Conservation (phyloP, 1,140 invertebrate species). For the Drosophila sulfurigaster region DNA sequence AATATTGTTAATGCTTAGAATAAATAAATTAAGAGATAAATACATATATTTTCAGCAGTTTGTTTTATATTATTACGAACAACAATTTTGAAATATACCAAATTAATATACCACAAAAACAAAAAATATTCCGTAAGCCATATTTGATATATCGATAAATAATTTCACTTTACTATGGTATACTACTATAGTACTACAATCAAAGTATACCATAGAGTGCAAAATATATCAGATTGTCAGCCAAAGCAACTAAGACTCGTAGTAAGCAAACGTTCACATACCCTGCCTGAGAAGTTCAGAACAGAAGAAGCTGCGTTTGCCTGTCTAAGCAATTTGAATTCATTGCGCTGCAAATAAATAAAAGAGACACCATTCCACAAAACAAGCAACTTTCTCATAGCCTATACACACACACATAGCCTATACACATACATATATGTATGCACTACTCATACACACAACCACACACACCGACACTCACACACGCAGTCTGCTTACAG, state of each 20-base stretch:
- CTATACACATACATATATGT: constrained; percentile 13
- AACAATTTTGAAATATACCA: no score
- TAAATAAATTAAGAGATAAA: no score
- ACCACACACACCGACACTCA: neutral
- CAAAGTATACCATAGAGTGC: no score
- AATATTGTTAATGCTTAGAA: no score
- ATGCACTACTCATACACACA: neutral
- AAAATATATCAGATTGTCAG: no score
- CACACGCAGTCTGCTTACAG: neutral
- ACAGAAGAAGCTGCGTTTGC: constrained; percentile 25
- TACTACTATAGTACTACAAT: no score
- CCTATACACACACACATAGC: constrained; percentile 14
- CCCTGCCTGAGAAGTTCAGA: neutral
- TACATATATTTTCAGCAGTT: no score
- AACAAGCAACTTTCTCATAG: neutral
- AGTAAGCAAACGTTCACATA: neutral
- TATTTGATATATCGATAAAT: no score
- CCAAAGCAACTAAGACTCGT: neutral
- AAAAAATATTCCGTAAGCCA: no score
- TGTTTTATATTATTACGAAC: no score
- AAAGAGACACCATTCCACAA: constrained; percentile 37
- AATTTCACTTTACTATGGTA: no score
- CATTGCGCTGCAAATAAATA: constrained; percentile 74
- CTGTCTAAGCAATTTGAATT: constrained; percentile 46
- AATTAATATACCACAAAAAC: no score